Evolutionary conservation across 2,797 vertebrate species (phyloP).

Genomic region (Ammospiza maritima): DNA sequence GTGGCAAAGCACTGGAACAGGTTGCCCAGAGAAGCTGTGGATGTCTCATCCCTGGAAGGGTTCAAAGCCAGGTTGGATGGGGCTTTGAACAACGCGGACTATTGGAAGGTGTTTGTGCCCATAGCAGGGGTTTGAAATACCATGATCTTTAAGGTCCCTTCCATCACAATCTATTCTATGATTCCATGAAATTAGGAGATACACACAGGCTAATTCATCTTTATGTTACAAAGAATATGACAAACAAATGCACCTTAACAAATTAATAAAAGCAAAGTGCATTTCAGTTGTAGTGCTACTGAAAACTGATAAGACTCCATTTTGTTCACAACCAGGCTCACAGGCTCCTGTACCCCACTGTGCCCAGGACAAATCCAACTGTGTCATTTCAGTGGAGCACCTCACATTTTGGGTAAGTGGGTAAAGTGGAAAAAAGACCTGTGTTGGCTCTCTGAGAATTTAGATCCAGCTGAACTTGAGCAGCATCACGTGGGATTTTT

Average conservation of each 20-base stretch:
- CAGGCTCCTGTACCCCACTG: fast-evolving
- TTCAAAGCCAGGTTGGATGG: too few species aligned
- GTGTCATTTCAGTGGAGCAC: background rate
- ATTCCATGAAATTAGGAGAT: background rate
- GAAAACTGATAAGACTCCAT: background rate
- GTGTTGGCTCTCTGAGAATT: background rate
- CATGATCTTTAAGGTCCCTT: background rate
- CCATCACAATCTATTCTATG: background rate
- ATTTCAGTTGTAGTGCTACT: background rate
- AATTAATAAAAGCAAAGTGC: background rate
- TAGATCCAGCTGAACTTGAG: background rate
- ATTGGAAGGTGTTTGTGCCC: background rate
- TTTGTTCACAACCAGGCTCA: background rate
- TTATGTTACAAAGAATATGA: background rate
- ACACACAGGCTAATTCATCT: background rate
- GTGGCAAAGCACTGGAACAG: background rate
- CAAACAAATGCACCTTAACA: background rate
- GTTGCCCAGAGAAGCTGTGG: background rate
- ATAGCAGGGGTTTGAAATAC: fast-evolving
- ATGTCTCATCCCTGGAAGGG: background rate
- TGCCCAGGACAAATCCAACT: background rate
- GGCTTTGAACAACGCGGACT: background rate
- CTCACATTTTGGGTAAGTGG: background rate
- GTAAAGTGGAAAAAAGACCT: background rate
- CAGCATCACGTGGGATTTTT: fast-evolving